Base-by-base conservation (phyloP, 2,888 invertebrate genomes). In the Sicus ferrugineus region DNA sequence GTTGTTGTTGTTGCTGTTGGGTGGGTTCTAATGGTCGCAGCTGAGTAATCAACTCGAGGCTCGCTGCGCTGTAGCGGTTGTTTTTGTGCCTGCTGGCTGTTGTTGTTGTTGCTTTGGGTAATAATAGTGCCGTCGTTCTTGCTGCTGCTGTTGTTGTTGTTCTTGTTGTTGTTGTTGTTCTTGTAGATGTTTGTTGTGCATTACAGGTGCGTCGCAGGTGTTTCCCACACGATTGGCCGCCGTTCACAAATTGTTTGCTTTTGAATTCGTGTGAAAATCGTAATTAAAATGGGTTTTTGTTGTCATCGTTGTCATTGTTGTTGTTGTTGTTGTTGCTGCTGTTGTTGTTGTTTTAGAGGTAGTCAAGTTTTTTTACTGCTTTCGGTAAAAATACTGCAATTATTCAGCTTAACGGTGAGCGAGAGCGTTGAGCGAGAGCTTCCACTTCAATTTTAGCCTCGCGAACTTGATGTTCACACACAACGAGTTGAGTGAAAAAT, bases 181-280 rank as follows among this genome's bases (percentile, higher is more conserved):
- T 31, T 72, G 69, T 63, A 74, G 70, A 63, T 78, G 73, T 73
- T 76, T 78, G 73, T 78, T 78, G 70, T 73, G 78, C 77, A 74
- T 80, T 81, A 81, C 81, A 81, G 81, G 81, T 81, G 81, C 81
- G 82, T 81, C 80, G 81, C 81, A 81, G 81, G 81, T 81, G 81
- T 81, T 81, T 81, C 80, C 82, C 82, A 81, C 75, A 73, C 74
- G 46, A 14, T 26, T 21, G 19, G 6, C 11, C 34, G 23, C n/a
- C 77, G 73, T 72, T 78, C 79, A 64, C 64, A 54, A 72, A 76
- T 78, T 77, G 76, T 77, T 79, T 77, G 76, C 76, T 73, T 74
- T n/a, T n/a, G n/a, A n/a, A n/a, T 80, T 81, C 81, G 80, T 81
- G 81, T 81, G 81, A 82, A 82, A 82, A 81, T 82, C 78, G 78